These are phyloP conservation scores for Acromyrmex heyeri DNA, from an alignment of 1,140 invertebrate genomes.

Conservation along the genomic window DNA sequence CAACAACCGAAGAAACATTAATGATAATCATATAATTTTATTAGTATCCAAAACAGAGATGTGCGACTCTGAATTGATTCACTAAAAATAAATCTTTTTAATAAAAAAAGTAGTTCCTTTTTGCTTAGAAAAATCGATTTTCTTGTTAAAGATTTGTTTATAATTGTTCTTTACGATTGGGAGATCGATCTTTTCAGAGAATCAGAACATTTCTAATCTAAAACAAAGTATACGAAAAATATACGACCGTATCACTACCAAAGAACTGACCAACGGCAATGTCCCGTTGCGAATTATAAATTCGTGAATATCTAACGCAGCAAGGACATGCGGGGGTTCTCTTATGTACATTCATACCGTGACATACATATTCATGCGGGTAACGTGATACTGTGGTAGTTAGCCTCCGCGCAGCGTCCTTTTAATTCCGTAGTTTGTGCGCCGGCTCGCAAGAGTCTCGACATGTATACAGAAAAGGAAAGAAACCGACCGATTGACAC, in stretches of 20 bases:
- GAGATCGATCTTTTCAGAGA: too few species aligned
- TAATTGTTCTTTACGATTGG: too few species aligned
- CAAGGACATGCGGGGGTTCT: constrained; percentile 50
- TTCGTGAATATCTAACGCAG: constrained; percentile 73
- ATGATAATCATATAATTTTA: background rate
- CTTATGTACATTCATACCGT: constrained; percentile 64
- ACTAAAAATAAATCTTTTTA: too few species aligned
- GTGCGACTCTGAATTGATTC: too few species aligned
- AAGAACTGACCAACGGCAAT: constrained; percentile 62
- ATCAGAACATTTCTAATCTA: too few species aligned
- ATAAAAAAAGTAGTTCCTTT: too few species aligned
- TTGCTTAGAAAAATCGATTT: too few species aligned
- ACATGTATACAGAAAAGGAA: background rate
- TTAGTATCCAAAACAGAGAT: background rate
- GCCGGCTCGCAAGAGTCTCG: constrained; percentile 7
- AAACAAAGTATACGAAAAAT: background rate
- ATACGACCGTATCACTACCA: background rate
- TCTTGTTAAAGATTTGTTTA: too few species aligned
- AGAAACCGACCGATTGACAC: constrained; percentile 25
- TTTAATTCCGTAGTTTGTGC: constrained; percentile 62
- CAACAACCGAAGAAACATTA: background rate
- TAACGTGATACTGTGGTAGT: constrained; percentile 37
- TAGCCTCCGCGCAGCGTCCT: constrained; percentile 54
- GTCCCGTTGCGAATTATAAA: constrained; percentile 67
- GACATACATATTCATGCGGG: constrained; percentile 72